Conservation (phyloP, 1,140 invertebrate species). For the Drosophila sturtevanti region DNA sequence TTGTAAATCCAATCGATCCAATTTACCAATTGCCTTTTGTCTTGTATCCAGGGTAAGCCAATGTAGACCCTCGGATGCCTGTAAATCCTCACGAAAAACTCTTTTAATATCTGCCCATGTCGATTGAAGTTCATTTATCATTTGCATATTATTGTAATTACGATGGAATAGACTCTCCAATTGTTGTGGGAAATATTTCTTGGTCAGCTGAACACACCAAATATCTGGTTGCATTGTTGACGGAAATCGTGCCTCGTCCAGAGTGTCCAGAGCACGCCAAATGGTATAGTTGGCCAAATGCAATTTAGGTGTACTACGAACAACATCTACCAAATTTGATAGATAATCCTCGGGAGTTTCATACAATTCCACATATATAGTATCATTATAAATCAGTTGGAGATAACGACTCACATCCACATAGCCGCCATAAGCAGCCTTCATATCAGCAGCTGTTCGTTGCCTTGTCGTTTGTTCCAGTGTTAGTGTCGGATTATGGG, state of each 20-base stretch:
- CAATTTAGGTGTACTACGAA: conserved; percentile 82
- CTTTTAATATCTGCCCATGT: conserved; percentile 82
- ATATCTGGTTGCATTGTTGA: conserved; percentile 91
- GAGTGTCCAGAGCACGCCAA: conserved; percentile 91
- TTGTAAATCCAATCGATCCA: conserved; percentile 91
- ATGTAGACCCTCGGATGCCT: conserved; percentile 84
- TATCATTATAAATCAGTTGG: conserved; percentile 63
- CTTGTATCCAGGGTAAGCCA: conserved; percentile 95
- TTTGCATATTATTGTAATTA: conserved; percentile 92
- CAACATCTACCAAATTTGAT: conserved; percentile 83
- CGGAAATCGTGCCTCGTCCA: conserved; percentile 92
- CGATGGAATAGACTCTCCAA: conserved; percentile 92
- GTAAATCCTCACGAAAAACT: conserved; percentile 89
- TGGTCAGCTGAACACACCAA: conserved; percentile 81
- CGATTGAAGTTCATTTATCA: conserved; percentile 91
- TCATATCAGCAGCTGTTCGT: conserved; percentile 64
- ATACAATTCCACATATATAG: conserved; percentile 63
- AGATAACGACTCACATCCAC: conserved; percentile 72
- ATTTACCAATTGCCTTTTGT: conserved; percentile 90
- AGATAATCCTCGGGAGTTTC: conserved; percentile 79
- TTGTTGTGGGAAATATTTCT: conserved; percentile 65
- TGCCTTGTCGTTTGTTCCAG: conserved; percentile 65
- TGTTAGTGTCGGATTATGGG: conserved; percentile 57
- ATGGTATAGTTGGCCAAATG: conserved; percentile 88
- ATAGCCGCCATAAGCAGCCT: conserved; percentile 68